phyloP scores from a whole-genome alignment of 1,140 invertebrate species.

The Hesperophylax magnus region DNA sequence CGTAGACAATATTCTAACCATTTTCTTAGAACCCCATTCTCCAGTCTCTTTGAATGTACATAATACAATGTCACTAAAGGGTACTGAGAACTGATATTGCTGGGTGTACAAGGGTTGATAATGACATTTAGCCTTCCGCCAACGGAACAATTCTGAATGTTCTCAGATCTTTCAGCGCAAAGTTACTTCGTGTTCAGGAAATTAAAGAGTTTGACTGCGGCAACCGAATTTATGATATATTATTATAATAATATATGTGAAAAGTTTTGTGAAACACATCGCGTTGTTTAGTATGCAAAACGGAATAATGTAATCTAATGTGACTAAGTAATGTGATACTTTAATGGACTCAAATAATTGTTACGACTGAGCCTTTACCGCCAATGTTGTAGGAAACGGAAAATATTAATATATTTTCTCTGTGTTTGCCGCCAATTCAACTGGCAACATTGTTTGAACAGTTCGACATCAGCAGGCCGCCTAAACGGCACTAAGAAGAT shows the following conservation, averaged over 20 bases:
- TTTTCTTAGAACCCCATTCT: too few relatives aligned
- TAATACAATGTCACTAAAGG: too few relatives aligned
- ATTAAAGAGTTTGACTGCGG: slow-evolving; percentile 55
- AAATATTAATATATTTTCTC: too few relatives aligned
- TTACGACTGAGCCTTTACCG: not conserved
- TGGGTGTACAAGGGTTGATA: slow-evolving; percentile 8
- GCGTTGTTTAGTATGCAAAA: slow-evolving; percentile 32
- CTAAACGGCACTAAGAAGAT: too few relatives aligned
- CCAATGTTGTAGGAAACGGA: too few relatives aligned
- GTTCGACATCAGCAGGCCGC: too few relatives aligned
- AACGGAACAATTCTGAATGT: slow-evolving; percentile 17
- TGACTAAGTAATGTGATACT: not conserved
- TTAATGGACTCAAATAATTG: not conserved
- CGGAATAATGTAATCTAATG: slow-evolving; percentile 4
- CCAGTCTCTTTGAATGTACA: too few relatives aligned
- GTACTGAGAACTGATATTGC: too few relatives aligned
- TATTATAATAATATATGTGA: slow-evolving; percentile 16
- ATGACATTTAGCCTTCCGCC: slow-evolving; percentile 36
- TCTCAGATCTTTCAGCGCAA: slow-evolving; percentile 50
- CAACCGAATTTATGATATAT: not conserved
- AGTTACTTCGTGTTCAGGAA: slow-evolving; percentile 57
- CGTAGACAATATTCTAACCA: too few relatives aligned
- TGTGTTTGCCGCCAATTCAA: too few relatives aligned
- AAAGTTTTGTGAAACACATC: not conserved
- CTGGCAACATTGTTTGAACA: too few relatives aligned